Conservation (phyloP, 2,888 invertebrate species). For the Halictus quadricinctus region DNA sequence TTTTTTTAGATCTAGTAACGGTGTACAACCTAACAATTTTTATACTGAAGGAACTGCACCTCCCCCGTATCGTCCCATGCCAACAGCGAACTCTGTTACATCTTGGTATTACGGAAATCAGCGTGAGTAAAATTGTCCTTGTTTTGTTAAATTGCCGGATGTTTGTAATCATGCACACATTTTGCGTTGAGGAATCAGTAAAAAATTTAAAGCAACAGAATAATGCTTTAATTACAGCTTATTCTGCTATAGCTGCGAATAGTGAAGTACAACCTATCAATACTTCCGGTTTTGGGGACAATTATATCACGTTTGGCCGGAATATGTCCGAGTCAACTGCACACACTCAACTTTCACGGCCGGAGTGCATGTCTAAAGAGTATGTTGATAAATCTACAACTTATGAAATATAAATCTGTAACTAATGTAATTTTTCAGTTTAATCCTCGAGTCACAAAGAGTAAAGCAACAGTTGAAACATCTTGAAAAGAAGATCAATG, state of each 20-base stretch:
- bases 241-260: slow-evolving; percentile 75
- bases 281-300: slow-evolving; percentile 81
- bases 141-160: neutral
- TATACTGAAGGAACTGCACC: slow-evolving; percentile 78
- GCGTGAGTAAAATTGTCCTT: slow-evolving; percentile 71
- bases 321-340: slow-evolving; percentile 77
- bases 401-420: neutral
- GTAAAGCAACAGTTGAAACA: slow-evolving; percentile 85
- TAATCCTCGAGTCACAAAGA: slow-evolving; percentile 85
- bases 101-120: slow-evolving; percentile 83
- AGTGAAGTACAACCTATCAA: slow-evolving; percentile 75
- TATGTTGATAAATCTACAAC: slow-evolving; percentile 64
- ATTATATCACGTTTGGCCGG: slow-evolving; percentile 83
- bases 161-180: neutral
- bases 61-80: slow-evolving; percentile 82
- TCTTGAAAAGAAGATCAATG: slow-evolving; percentile 86
- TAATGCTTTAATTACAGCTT: slow-evolving; percentile 67
- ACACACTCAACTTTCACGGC: slow-evolving; percentile 77
- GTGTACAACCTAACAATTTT: slow-evolving; percentile 75
- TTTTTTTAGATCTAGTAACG: slow-evolving; percentile 72
- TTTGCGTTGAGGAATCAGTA: too few species aligned
- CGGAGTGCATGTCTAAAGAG: slow-evolving; percentile 81
- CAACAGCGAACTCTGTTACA: slow-evolving; percentile 82
- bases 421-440: slow-evolving; percentile 71
- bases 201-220: neutral